Evolutionary conservation across 2,797 vertebrate species (phyloP).

Genomic region (Acridotheres tristis): DNA sequence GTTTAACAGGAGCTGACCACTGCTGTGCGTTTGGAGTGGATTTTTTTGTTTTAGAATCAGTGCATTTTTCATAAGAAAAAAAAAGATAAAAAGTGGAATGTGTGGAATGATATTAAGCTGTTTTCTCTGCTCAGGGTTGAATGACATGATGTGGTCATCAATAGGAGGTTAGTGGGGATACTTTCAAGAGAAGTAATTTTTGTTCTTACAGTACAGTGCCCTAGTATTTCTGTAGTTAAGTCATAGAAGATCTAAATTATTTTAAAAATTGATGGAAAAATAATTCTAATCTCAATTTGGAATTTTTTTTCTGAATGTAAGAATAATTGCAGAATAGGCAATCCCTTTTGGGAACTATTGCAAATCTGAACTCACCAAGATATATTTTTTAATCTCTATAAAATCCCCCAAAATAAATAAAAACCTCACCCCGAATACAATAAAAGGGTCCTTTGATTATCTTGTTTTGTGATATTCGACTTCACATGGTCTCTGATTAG

Average conservation of each 20-base stretch:
- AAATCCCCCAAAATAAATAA: fast-evolving
- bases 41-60: neutral
- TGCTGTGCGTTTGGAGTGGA: neutral
- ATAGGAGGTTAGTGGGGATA: neutral
- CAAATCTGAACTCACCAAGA: neutral
- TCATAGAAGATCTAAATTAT: neutral
- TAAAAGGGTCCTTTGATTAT: neutral
- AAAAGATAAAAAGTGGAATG: fast-evolving
- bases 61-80: neutral
- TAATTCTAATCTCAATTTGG: neutral
- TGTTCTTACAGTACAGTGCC: neutral
- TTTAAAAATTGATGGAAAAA: neutral
- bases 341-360: neutral
- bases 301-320: neutral
- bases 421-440: fast-evolving
- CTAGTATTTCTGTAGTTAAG: neutral
- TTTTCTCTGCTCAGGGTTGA: neutral
- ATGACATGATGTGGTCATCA: neutral
- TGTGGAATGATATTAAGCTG: neutral
- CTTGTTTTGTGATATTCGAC: neutral
- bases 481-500: neutral
- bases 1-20: neutral
- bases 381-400: neutral
- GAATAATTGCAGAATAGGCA: neutral
- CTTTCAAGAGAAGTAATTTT: neutral